Percentiles rank a stretch among this genome's conserved stretches.
These are phyloP conservation scores for Metellina segmentata DNA, from an alignment of 2,888 invertebrate genomes.

Conservation along the genomic window DNA sequence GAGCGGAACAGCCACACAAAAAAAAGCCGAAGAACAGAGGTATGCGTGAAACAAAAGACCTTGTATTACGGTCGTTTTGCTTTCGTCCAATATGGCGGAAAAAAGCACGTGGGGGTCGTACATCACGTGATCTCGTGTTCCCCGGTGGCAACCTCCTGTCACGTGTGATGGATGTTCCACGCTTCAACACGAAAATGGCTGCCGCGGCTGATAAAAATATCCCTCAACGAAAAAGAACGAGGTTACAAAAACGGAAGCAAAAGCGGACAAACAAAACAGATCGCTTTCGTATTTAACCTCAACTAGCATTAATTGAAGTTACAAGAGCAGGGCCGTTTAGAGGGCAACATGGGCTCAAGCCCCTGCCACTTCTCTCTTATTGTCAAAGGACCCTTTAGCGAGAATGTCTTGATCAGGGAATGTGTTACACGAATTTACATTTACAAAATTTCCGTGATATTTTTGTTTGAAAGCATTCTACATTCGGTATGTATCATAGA, in stretches of 20 bases:
- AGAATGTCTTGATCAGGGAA: too few species aligned
- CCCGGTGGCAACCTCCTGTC: conserved; percentile 55
- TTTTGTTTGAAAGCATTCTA: too few species aligned
- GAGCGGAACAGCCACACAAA: not conserved
- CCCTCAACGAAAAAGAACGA: conserved; percentile 15
- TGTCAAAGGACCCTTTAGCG: too few species aligned
- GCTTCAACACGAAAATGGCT: conserved; percentile 75
- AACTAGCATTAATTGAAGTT: conserved; percentile 54
- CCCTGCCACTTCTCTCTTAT: too few species aligned
- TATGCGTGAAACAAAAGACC: conserved; percentile 58
- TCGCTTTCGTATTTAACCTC: conserved; percentile 31
- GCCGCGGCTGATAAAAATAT: conserved; percentile 67
- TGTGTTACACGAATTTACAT: too few species aligned
- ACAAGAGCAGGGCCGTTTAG: not conserved
- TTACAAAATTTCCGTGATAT: too few species aligned
- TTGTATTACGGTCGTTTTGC: conserved; percentile 12
- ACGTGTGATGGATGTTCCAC: conserved; percentile 72
- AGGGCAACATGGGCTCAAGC: too few species aligned
- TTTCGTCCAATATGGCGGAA: conserved; percentile 56
- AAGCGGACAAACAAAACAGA: conserved; percentile 17
- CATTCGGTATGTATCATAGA: too few species aligned
- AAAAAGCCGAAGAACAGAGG: conserved; percentile 6
- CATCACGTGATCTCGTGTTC: conserved; percentile 68
- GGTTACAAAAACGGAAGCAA: conserved; percentile 36
- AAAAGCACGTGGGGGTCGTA: conserved; percentile 65